A percentile compares a stretch with the other conserved stretches of the same genome.
These are phyloP conservation scores for Deilephila elpenor DNA, from an alignment of 2,888 invertebrate genomes.

Conservation along the genomic window DNA sequence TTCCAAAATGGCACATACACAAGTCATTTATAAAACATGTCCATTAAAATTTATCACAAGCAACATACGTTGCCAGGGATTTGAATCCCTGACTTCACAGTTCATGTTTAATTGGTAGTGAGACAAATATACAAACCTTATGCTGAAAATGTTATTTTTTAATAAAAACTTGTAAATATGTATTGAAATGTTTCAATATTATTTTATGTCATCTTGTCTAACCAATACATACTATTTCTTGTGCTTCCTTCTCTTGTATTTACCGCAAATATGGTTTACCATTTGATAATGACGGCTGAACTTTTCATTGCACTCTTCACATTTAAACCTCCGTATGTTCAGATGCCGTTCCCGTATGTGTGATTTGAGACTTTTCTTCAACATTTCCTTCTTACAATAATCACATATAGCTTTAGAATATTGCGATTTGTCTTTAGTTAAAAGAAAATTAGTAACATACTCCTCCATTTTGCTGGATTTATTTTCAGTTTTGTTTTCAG, in stretches of 20 bases:
- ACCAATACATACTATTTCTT: slow-evolving; percentile 22
- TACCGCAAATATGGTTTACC: slow-evolving; percentile 60
- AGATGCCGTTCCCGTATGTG: slow-evolving; percentile 70
- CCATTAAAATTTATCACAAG: too few species aligned
- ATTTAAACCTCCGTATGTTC: slow-evolving; percentile 60
- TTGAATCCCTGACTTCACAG: too few species aligned
- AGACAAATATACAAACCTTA: too few species aligned
- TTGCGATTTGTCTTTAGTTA: slow-evolving; percentile 51
- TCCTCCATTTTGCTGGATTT: slow-evolving; percentile 40
- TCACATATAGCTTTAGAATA: slow-evolving; percentile 68
- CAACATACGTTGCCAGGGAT: too few species aligned
- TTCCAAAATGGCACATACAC: too few species aligned
- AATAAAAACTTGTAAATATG: too few species aligned
- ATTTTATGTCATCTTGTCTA: background rate
- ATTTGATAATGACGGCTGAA: slow-evolving; percentile 66
- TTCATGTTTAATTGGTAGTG: too few species aligned
- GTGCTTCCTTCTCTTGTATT: slow-evolving; percentile 36
- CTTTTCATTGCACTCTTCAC: slow-evolving; percentile 49
- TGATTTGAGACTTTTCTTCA: slow-evolving; percentile 66
- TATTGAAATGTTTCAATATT: too few species aligned
- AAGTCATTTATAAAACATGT: too few species aligned
- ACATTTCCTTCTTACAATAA: slow-evolving; percentile 72
- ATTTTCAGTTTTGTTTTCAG: slow-evolving; percentile 21
- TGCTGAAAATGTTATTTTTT: too few species aligned
- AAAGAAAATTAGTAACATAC: slow-evolving; percentile 54